Evolutionary conservation across 2,113 vertebrate species (phyloP).

Genomic region (Helogale parvula): DNA sequence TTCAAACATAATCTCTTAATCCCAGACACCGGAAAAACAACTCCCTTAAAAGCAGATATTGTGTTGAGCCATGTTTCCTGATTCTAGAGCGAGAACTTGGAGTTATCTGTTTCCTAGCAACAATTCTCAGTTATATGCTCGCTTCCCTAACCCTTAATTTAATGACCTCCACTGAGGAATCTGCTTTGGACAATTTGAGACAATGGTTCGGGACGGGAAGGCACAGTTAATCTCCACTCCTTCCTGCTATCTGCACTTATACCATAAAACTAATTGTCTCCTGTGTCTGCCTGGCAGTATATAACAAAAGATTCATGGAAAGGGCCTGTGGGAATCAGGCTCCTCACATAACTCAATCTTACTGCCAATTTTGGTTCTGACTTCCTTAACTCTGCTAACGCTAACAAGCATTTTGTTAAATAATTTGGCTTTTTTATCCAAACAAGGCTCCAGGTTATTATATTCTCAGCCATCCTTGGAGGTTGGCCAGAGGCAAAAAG

Average conservation of each 20-base stretch:
- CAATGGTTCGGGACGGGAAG: neutral
- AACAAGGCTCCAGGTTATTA: neutral
- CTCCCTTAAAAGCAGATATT: neutral
- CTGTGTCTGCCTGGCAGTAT: neutral
- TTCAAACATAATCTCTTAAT: neutral
- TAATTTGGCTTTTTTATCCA: neutral
- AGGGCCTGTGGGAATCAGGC: neutral
- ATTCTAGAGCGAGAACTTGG: neutral
- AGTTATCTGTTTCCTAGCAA: constrained; percentile 64
- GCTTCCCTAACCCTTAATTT: constrained; percentile 29
- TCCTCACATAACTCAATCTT: constrained; percentile 4
- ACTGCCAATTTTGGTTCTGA: neutral
- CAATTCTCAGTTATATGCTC: neutral
- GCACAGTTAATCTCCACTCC: neutral
- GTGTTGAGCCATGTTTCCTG: neutral
- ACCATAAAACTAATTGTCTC: constrained; percentile 30
- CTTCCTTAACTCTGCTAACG: neutral
- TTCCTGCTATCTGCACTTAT: neutral
- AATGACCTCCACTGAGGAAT: constrained; percentile 55
- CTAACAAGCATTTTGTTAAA: constrained; percentile 36
- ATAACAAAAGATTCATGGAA: neutral
- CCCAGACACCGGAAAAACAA: neutral
- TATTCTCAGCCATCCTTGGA: neutral
- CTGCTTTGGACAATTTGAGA: constrained; percentile 29
- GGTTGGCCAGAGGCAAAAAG: neutral